Conservation (phyloP, 30 jellyfish, hydroid and myxozoan genomes). For the Hydractinia symbiolongicarpus region DNA sequence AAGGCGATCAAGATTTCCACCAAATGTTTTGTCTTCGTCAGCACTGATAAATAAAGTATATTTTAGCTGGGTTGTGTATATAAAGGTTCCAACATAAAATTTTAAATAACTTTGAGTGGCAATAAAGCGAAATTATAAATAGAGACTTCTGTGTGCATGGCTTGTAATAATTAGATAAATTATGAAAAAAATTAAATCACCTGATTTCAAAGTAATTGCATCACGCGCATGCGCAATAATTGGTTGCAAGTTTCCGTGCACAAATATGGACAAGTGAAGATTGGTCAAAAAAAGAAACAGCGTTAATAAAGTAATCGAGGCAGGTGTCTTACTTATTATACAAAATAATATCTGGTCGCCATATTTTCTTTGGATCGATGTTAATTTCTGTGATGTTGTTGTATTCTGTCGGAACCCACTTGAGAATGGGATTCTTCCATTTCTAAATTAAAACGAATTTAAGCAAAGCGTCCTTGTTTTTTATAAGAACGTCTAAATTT, state of each 20-base stretch:
- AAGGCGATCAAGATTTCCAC: conserved; percentile 89
- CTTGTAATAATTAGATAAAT: neutral
- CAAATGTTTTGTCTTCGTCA: conserved; percentile 97
- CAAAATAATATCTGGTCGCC: conserved; percentile 91
- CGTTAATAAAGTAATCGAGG: too few relatives aligned
- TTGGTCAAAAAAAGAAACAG: too few relatives aligned
- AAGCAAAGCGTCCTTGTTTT: too few relatives aligned
- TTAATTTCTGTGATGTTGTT: conserved; percentile 53
- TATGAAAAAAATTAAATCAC: too few relatives aligned
- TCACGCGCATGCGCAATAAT: too few relatives aligned
- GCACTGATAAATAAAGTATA: conserved; percentile 44
- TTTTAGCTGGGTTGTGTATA: neutral
- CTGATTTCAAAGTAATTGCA: too few relatives aligned
- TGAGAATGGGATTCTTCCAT: conserved; percentile 68
- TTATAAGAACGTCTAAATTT: too few relatives aligned
- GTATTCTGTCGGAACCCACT: conserved; percentile 59
- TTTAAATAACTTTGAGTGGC: neutral
- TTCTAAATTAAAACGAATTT: conserved; percentile 28
- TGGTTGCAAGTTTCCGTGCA: too few relatives aligned
- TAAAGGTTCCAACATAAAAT: neutral
- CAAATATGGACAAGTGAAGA: too few relatives aligned
- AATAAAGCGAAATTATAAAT: neutral
- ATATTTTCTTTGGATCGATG: conserved; percentile 46
- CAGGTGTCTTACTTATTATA: conserved; percentile 67
- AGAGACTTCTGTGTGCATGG: neutral